Evolutionary conservation across 2,113 vertebrate species (phyloP).

Genomic region (Sinocyclocheilus anshuiensis): DNA sequence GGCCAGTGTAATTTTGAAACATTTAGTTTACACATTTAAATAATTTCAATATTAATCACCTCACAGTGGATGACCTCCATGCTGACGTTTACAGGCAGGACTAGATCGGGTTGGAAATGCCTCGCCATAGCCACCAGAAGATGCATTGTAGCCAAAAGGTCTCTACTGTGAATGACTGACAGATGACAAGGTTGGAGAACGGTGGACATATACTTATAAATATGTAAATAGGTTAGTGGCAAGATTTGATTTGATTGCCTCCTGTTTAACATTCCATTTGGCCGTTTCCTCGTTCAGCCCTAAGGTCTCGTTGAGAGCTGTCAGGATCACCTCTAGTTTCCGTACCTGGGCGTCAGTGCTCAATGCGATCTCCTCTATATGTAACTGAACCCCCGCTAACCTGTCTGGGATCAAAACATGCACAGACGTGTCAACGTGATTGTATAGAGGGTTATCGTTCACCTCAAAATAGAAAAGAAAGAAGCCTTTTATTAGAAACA

Average conservation of each 20-base stretch:
- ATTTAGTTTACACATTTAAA: not conserved
- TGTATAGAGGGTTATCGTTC: not conserved
- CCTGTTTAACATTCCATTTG: constrained; percentile 86
- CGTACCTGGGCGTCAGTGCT: constrained; percentile 77
- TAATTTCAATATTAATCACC: constrained; percentile 66
- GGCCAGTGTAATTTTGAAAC: not conserved
- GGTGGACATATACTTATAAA: not conserved
- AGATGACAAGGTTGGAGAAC: not conserved
- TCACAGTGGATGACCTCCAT: constrained; percentile 84
- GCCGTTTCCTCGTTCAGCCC: constrained; percentile 69
- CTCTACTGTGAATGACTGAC: constrained; percentile 84
- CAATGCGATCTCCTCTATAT: constrained; percentile 84
- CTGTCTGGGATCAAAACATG: constrained; percentile 71
- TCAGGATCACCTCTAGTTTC: constrained; percentile 82
- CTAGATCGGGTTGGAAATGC: constrained; percentile 79
- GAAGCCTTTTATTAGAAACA: no score
- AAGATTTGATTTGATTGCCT: constrained; percentile 61
- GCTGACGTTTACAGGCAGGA: constrained; percentile 79
- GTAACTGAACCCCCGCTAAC: constrained; percentile 73
- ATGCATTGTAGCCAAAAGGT: constrained; percentile 87
- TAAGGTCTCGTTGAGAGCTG: constrained; percentile 75
- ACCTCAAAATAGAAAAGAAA: not conserved
- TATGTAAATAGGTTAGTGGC: not conserved
- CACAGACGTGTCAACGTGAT: not conserved
- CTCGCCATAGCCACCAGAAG: constrained; percentile 88